Evolutionary conservation across 2,113 vertebrate species (phyloP).

Genomic region (Amphiprion percula): DNA sequence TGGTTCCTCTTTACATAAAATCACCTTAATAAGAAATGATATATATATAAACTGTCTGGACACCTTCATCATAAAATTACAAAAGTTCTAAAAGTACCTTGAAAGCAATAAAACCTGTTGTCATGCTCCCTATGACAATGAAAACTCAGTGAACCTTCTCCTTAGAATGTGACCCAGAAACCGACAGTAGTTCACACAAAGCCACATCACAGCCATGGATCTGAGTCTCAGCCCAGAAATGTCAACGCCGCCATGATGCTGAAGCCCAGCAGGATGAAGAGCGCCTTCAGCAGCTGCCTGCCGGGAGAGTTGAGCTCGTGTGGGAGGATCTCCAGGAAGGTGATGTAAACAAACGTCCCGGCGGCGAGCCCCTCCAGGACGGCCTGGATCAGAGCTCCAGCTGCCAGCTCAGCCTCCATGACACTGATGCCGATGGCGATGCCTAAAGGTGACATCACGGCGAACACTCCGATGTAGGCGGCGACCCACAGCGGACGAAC

Average conservation of each 20-base stretch:
- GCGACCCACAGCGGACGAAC: constrained; percentile 81
- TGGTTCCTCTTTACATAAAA: constrained; percentile 27
- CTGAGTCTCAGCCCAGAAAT: constrained; percentile 85
- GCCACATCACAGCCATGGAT: not conserved
- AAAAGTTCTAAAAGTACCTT: not conserved
- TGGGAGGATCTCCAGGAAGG: constrained; percentile 93
- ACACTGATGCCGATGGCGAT: constrained; percentile 87
- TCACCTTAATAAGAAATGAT: not conserved
- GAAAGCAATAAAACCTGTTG: constrained; percentile 36
- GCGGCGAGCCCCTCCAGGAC: constrained; percentile 89
- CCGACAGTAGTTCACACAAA: not conserved
- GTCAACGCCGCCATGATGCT: constrained; percentile 88
- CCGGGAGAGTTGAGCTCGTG: constrained; percentile 87
- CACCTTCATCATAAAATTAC: not conserved
- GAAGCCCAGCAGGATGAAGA: constrained; percentile 90
- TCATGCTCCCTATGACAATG: constrained; percentile 11
- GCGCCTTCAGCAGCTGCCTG: constrained; percentile 87
- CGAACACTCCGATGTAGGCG: constrained; percentile 85
- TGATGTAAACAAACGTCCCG: constrained; percentile 92
- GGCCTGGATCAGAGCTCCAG: constrained; percentile 84
- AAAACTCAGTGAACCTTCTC: not conserved
- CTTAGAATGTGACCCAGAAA: not conserved
- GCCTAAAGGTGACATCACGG: constrained; percentile 90
- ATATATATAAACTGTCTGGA: not conserved
- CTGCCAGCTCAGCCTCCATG: constrained; percentile 75